Conservation (phyloP, 2,888 invertebrate species). For the Digitonthophagus gazella region DNA sequence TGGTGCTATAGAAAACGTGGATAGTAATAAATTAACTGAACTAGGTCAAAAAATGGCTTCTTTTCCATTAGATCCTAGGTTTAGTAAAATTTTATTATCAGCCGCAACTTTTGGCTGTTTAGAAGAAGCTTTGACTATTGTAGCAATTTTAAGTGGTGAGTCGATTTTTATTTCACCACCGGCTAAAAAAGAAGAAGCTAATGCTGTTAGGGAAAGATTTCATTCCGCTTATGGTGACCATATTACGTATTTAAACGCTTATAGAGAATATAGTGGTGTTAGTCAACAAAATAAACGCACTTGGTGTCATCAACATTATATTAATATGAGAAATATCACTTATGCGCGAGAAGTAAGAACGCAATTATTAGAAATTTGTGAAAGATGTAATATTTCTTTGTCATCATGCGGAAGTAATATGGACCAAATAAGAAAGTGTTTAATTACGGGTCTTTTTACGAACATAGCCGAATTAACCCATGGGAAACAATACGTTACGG, state of each 20-base stretch:
- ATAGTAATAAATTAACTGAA: slow-evolving; percentile 67
- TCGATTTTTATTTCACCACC: slow-evolving; percentile 75
- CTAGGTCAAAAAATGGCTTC: slow-evolving; percentile 82
- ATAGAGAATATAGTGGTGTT: slow-evolving; percentile 71
- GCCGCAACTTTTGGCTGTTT: slow-evolving; percentile 75
- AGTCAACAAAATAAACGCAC: slow-evolving; percentile 66
- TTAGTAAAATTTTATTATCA: slow-evolving; percentile 76
- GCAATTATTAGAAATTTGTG: slow-evolving; percentile 74
- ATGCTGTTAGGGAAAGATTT: slow-evolving; percentile 75
- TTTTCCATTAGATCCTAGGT: slow-evolving; percentile 90
- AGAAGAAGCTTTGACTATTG: slow-evolving; percentile 79
- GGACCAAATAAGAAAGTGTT: slow-evolving; percentile 72
- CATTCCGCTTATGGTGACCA: slow-evolving; percentile 87
- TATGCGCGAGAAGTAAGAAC: slow-evolving; percentile 78
- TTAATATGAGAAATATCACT: slow-evolving; percentile 78
- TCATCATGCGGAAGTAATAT: slow-evolving; percentile 64
- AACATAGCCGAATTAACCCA: slow-evolving; percentile 80
- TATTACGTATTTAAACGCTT: slow-evolving; percentile 86
- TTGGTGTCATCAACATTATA: slow-evolving; percentile 89
- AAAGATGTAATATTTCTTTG: slow-evolving; percentile 59
- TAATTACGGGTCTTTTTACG: slow-evolving; percentile 78
- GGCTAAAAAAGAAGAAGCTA: slow-evolving; percentile 73
- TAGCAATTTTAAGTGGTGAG: slow-evolving; percentile 87
- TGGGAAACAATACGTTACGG: slow-evolving; percentile 68
- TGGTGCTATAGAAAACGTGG: slow-evolving; percentile 65